Percentiles rank a stretch among this genome's conserved stretches.
These are phyloP conservation scores for Meloidogyne exigua DNA, from an alignment of 1,140 invertebrate species.

Conservation along the genomic window DNA sequence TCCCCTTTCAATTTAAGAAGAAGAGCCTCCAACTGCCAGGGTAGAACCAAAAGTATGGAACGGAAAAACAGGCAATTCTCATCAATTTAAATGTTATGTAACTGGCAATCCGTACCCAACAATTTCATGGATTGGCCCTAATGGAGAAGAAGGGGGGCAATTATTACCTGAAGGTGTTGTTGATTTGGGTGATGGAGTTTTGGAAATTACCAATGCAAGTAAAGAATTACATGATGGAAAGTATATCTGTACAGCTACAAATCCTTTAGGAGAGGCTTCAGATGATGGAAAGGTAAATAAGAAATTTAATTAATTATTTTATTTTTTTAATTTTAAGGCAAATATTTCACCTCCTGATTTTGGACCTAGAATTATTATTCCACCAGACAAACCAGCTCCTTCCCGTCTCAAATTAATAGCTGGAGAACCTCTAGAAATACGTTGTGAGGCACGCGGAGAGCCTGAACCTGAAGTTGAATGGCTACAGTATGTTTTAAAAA, in stretches of 20 bases:
- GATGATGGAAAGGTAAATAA: constrained; percentile 50
- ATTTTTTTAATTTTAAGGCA: constrained; percentile 5
- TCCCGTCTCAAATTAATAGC: constrained; percentile 41
- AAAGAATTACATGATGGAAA: constrained; percentile 47
- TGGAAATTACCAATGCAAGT: constrained; percentile 57
- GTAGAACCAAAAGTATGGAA: constrained; percentile 63
- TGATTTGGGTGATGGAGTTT: constrained; percentile 55
- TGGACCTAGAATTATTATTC: constrained; percentile 48
- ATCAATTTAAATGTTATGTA: constrained; percentile 58
- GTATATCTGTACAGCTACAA: constrained; percentile 55
- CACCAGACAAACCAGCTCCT: constrained; percentile 14
- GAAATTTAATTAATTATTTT: too few relatives aligned
- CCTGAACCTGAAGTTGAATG: constrained; percentile 64
- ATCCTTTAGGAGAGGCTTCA: constrained; percentile 58
- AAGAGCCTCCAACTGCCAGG: constrained; percentile 59
- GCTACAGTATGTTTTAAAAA: constrained; percentile 51
- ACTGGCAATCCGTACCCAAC: constrained; percentile 53
- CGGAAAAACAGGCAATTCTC: constrained; percentile 56
- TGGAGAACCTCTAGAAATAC: constrained; percentile 60
- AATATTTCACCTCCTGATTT: background rate
- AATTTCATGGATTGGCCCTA: constrained; percentile 31
- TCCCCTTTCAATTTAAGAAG: constrained; percentile 58
- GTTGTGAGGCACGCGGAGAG: constrained; percentile 61
- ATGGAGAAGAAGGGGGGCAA: constrained; percentile 36
- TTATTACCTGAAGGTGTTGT: constrained; percentile 56